A percentile compares a stretch with the other conserved stretches of the same genome.
Conservation (phyloP, 2,113 vertebrate species). For the Hymenochirus boettgeri region DNA sequence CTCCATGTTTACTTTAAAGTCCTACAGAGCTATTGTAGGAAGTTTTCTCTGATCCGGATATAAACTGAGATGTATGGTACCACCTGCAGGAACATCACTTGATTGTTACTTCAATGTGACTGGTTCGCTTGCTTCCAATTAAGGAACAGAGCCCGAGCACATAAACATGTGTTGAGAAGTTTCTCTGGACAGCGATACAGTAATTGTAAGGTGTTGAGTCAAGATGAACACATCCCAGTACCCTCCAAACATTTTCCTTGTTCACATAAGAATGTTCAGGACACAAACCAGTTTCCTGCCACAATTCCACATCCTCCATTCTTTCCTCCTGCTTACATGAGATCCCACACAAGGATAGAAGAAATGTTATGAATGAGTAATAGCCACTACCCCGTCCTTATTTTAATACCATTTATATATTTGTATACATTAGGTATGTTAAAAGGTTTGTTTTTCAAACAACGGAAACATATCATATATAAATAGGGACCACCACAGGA, state of each 20-base stretch:
- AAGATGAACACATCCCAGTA: slow-evolving; percentile 17
- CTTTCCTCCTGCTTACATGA: slow-evolving; percentile 27
- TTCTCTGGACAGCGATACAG: slow-evolving; percentile 1
- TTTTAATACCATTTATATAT: neutral
- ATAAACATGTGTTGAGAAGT: no score
- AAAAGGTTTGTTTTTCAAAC: neutral
- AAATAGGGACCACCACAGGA: neutral
- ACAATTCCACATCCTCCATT: slow-evolving; percentile 32
- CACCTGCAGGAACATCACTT: no score
- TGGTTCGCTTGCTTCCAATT: no score
- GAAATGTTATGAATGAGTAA: slow-evolving; percentile 19
- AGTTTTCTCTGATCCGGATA: no score
- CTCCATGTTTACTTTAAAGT: no score
- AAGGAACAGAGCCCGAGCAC: no score
- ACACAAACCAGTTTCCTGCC: slow-evolving; percentile 39
- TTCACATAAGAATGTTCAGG: slow-evolving; percentile 18
- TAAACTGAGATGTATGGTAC: no score
- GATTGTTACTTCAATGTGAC: no score
- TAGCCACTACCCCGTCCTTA: neutral
- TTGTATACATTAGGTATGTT: neutral
- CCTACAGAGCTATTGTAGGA: no score
- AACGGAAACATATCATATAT: neutral
- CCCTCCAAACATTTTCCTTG: slow-evolving; percentile 31
- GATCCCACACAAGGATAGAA: slow-evolving; percentile 2
- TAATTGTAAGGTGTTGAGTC: slow-evolving; percentile 5